Base-by-base conservation (phyloP, 1,140 invertebrate species). In the Cylas formicarius region DNA sequence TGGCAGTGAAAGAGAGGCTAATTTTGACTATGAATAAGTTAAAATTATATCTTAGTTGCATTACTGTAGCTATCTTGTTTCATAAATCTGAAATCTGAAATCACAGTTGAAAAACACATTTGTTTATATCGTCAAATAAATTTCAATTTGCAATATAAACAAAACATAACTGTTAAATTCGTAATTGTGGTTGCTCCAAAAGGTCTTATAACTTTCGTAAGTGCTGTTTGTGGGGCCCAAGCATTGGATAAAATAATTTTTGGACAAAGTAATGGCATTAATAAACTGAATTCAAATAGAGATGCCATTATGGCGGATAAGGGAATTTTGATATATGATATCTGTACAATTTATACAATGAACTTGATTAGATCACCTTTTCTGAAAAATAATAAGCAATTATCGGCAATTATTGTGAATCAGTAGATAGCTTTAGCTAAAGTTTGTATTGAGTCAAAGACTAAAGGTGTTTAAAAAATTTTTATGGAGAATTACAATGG, bases 141-240 rank as follows among this genome's bases (percentile, higher is more conserved):
- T 21, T 52, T 47, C 24, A 63, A 59, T 44, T 65, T 61, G 2
- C 24, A 53, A 18, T 67, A 68, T 37, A 65, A 67, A 44, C 24
- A 33, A 19, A 24, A 51, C 20, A 50, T 51, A 27, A 64, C 56
- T n/a, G n/a, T n/a, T n/a, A n/a, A n/a, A n/a, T n/a, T n/a, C n/a
- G n/a, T n/a, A n/a, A n/a, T n/a, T n/a, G n/a, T 36, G 9, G 50
- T 63, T 42, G 46, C 54, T 18, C 62, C 64, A 27, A 52, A 42
- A n/a, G 62, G 57, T 29, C 23, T 49, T 8, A 51, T 64, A 22
- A 52, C 43, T n/a, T 65, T 44, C 52, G 22, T 61, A 23, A 55
- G 43, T 10, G 40, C n/a, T n/a, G n/a, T n/a, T n/a, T n/a, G n/a
- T n/a, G n/a, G n/a, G n/a, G n/a, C n/a, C n/a, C n/a, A n/a, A 56